Evolutionary conservation across 2,797 vertebrate genomes (phyloP).

Genomic region (Rallus crepitans): DNA sequence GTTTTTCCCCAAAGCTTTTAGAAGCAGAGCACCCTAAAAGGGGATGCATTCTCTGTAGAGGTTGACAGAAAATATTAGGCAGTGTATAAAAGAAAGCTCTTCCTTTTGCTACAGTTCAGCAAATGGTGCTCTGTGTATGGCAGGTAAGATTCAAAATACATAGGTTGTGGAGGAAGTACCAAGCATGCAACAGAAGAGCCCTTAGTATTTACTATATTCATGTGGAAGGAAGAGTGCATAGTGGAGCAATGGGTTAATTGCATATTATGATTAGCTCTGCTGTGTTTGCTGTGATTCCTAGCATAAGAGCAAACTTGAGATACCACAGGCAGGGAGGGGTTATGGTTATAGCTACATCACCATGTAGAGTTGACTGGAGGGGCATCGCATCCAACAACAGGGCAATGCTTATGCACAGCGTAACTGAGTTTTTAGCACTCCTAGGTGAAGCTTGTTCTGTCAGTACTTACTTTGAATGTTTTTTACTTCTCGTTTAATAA

Average conservation of each 20-base stretch:
- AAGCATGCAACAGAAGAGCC: neutral
- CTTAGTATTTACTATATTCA: neutral
- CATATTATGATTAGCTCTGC: neutral
- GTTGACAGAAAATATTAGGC: neutral
- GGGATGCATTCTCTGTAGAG: neutral
- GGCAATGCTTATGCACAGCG: fast-evolving
- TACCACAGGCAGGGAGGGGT: neutral
- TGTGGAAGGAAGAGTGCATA: neutral
- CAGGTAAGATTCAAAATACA: neutral
- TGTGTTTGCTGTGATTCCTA: neutral
- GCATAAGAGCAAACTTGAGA: neutral
- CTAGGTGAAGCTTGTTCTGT: neutral
- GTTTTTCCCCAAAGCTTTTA: neutral
- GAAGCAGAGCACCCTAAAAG: neutral
- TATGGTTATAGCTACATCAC: neutral
- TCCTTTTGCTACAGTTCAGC: neutral
- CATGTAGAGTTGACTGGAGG: neutral
- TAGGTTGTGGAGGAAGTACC: neutral
- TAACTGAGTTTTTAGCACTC: neutral
- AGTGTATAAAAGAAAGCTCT: neutral
- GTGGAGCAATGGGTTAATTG: neutral
- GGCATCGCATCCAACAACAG: neutral
- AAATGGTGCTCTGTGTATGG: neutral
- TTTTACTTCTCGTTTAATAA: conserved; percentile 79
- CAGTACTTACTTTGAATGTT: conserved; percentile 68